Conservation (phyloP, 2,888 invertebrate genomes). For the Pharmacophagus antenor region DNA sequence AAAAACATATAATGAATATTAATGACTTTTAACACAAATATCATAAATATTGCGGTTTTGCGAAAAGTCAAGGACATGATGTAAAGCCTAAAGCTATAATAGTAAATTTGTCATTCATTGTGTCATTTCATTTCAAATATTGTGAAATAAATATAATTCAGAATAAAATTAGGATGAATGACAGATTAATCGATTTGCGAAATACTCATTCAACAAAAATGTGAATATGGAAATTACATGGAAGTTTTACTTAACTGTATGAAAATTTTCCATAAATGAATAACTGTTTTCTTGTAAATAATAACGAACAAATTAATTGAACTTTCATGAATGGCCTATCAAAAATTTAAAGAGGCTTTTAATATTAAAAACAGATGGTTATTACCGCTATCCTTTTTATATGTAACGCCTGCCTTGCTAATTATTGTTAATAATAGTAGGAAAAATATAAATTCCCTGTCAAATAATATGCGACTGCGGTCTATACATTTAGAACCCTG, state of each 20-base stretch:
- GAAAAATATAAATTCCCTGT: background rate
- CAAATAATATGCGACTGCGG: background rate
- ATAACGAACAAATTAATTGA: background rate
- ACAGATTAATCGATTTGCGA: background rate
- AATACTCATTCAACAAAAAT: background rate
- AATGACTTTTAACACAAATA: slow-evolving; percentile 38
- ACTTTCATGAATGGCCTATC: background rate
- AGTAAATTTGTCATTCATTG: background rate
- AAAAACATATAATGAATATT: slow-evolving; percentile 55
- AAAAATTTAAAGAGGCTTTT: no score
- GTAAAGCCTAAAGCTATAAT: background rate
- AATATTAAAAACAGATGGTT: background rate
- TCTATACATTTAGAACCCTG: background rate
- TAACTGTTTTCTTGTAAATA: no score
- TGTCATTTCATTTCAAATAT: background rate
- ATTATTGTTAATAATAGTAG: background rate
- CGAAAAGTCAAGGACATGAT: background rate
- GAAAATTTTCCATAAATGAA: no score
- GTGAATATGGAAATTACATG: background rate
- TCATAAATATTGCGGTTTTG: background rate
- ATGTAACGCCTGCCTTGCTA: background rate
- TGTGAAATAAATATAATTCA: background rate
- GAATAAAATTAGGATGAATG: background rate
- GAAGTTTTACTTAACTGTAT: background rate
- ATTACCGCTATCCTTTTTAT: background rate